Evolutionary conservation across 1,140 invertebrate species (phyloP).

Genomic region (Rhopalosiphum maidis): DNA sequence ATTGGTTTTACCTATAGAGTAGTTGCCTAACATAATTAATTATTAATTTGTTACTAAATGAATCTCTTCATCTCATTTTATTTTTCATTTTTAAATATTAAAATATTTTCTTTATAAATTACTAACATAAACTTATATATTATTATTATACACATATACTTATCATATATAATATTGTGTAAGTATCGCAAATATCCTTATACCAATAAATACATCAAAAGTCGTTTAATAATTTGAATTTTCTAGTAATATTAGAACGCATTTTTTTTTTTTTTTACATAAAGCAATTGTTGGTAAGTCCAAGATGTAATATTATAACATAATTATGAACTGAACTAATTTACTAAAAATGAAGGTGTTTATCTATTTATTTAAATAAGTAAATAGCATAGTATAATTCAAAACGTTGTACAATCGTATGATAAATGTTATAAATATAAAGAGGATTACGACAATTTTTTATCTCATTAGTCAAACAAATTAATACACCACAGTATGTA

Average conservation of each 20-base stretch:
- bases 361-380: neutral
- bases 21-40: neutral
- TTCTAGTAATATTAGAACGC: neutral
- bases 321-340: neutral
- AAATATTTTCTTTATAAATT: neutral
- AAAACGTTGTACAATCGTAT: neutral
- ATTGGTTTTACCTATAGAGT: neutral
- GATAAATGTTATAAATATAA: neutral
- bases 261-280: neutral
- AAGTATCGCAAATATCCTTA: neutral
- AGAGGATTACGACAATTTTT: neutral
- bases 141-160: neutral
- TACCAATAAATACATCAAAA: neutral
- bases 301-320: neutral
- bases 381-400: neutral
- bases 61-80: neutral
- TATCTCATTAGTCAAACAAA: neutral
- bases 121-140: neutral
- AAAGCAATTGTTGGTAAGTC: neutral
- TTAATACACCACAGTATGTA: neutral
- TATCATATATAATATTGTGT: neutral
- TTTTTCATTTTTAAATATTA: neutral
- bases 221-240: neutral
- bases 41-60: neutral
- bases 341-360: neutral